Base-by-base conservation (phyloP, 2,797 vertebrate genomes). In the Cyprinodon diabolis region DNA sequence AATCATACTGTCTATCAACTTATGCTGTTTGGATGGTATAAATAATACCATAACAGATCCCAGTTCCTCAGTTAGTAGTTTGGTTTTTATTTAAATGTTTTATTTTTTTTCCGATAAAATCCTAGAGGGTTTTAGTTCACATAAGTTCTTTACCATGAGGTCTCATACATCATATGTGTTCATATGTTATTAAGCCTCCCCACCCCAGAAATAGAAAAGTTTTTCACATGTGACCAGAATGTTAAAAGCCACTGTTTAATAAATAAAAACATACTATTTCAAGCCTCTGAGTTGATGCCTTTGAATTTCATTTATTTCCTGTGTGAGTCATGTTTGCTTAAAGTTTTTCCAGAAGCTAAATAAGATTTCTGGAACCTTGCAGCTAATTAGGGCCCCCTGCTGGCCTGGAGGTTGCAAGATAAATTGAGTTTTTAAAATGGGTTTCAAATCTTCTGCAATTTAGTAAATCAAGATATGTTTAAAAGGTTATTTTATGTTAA, bases 141-240 rank as follows among this genome's bases (percentile, higher is more conserved):
- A 66, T 55, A 23, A 43, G 73, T 62, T 56, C 72, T 62, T 47
- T 80, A 66, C 48, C 71, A 71, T 63, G 17, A 74, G 62, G 40
- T 84, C 80, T 81, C 66, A 68, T 84, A 84, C 49, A 57, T 86
- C 80, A 72, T 78, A 74, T 72, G 81, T 90, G 84, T 84, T 88
- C 74, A 79, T 74, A 56, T 84, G 82, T 89, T 89, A 79, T 68
- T 69, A 79, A 74, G 71, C 73, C 84, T 82, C 81, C 76, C 80
- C 7, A 4, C 82, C 62, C 79, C 68, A 84, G 77, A 86, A 70
- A 78, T 87, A 86, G 75, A 79, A 75, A 81, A 74, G 80, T 68
- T 91, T 65, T 91, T 87, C 76, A 86, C 68, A 85, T 91, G 87
- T 92, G 87, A 88, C 84, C 30, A 80, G 90, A 92, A 92, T 94